Percentiles rank a stretch among this genome's conserved stretches.
Conservation (phyloP, 2,113 vertebrate species). For the Catharus fuscescens region DNA sequence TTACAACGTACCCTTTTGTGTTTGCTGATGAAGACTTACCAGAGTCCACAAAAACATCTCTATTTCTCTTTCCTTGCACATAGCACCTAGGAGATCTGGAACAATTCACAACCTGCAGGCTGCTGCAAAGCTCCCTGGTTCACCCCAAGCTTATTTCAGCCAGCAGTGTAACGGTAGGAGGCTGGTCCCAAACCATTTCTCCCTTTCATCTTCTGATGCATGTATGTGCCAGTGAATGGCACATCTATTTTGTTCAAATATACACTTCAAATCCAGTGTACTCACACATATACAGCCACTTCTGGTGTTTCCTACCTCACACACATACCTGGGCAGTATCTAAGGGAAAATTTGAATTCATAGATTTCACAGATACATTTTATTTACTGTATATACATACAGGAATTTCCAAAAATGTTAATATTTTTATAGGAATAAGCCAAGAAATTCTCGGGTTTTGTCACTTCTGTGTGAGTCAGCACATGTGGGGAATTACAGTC, state of each 20-base stretch:
- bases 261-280: not conserved
- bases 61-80: not conserved
- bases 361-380: not conserved
- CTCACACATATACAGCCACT: not conserved
- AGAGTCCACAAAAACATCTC: not conserved
- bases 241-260: not conserved
- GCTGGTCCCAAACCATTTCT: not conserved
- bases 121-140: not conserved
- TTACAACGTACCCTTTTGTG: not conserved
- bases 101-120: not conserved
- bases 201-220: not conserved
- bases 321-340: fast-evolving
- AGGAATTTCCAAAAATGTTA: not conserved
- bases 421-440: not conserved
- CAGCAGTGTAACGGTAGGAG: not conserved
- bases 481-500: not conserved
- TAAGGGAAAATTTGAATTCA: not conserved
- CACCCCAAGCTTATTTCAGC: not conserved
- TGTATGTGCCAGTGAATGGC: not conserved
- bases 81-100: not conserved
- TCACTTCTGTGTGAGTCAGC: not conserved
- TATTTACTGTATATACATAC: not conserved
- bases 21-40: not conserved
- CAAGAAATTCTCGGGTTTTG: not conserved
- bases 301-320: not conserved